Evolutionary conservation across 1,140 invertebrate genomes (phyloP), one percentile per base, ranked within the genome.

Genomic region (Drosophila sproati): DNA sequence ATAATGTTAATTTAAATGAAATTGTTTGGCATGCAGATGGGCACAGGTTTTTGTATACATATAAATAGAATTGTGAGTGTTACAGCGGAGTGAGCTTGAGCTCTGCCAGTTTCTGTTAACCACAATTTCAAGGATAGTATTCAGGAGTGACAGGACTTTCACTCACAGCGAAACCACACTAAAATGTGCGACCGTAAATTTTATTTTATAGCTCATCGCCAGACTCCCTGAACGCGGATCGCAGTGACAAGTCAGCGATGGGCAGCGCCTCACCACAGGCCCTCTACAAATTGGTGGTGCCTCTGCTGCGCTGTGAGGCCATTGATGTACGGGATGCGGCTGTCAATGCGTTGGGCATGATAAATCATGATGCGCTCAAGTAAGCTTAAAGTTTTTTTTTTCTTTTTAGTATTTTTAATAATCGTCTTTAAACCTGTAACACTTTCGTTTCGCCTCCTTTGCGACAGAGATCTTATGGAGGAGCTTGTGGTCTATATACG

Each of bases 291-390:
- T 94, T 98, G 60, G 95, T 98, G 5, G 96, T 98, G 55, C 98
- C 98, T 3, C 93, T 98, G 54, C 93, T 97, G 71, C 94, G 97
- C 74, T 99, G 97, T 94, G 99, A 99, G 92, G 96, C 96, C 34
- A 94, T 95, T 2, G 98, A 99, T 93, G 97, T 99, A 57, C 93
- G 98, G 59, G 98, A 99, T 93, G 96, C 97, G 5, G 97, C 97
- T 50, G 97, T 99, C 8, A 95, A 97, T 76, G 98, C 98, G 2
- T 94, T 99, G 68, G 98, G 98, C 64, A 97, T 97, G 93, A 97
- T 98, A 76, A 99, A 99, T 93, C 95, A 97, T 32, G 96, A 96
- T 80, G 98, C 98, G 60, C 94, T 98, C 55, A 98, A 98, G 98
- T 99, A 94, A 95, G 95, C 94, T 52, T 50, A 35, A 55, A 37